These are phyloP conservation scores for Diarsia dahlii DNA, from an alignment of 2,888 invertebrate genomes.

Conservation along the genomic window DNA sequence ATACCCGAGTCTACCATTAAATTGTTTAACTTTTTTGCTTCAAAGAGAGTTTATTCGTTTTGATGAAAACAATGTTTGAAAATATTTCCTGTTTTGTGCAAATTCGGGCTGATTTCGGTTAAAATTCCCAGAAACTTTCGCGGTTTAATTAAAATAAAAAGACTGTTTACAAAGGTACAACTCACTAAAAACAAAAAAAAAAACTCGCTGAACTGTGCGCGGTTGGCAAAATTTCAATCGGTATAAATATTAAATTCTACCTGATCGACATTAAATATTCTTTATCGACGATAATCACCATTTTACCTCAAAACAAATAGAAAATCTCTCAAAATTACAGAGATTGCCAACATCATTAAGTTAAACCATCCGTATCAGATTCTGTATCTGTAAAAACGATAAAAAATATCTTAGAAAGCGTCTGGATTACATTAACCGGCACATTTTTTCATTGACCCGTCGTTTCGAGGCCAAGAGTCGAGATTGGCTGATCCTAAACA, in stretches of 20 bases:
- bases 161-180: too few species aligned
- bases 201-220: too few species aligned
- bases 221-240: background rate
- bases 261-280: background rate
- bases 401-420: constrained; percentile 53
- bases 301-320: background rate
- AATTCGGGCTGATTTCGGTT: constrained; percentile 30
- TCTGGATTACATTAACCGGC: constrained; percentile 58
- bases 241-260: background rate
- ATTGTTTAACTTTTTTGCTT: constrained; percentile 22
- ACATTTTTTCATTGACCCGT: constrained; percentile 68
- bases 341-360: constrained; percentile 36
- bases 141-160: constrained; percentile 38
- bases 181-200: background rate
- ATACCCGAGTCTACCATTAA: constrained; percentile 16
- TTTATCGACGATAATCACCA: background rate
- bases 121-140: constrained; percentile 10
- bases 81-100: constrained; percentile 39
- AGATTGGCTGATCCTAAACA: constrained; percentile 71
- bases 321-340: constrained; percentile 23
- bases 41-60: constrained; percentile 30
- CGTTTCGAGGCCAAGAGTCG: constrained; percentile 61
- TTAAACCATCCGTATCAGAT: constrained; percentile 31
- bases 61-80: constrained; percentile 51
- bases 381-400: constrained; percentile 45